Evolutionary conservation across 2,113 vertebrate genomes (phyloP).

Genomic region (Hippocampus barbouri): DNA sequence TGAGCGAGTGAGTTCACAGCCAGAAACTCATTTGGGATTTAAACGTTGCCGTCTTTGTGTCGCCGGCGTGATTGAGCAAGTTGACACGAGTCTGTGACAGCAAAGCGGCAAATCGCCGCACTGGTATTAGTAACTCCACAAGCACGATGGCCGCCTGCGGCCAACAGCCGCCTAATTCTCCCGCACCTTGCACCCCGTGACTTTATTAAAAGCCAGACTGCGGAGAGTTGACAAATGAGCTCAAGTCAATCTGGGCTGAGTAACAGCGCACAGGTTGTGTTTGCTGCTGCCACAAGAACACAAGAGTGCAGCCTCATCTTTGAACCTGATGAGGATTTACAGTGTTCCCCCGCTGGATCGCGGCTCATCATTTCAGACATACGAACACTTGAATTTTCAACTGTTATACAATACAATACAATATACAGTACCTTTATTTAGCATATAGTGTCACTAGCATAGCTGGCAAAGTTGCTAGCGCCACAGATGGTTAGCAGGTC

Average conservation of each 20-base stretch:
- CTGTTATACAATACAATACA: too few species aligned
- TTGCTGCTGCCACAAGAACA: neutral
- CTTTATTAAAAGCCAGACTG: constrained; percentile 70
- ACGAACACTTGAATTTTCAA: too few species aligned
- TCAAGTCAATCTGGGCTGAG: constrained; percentile 54
- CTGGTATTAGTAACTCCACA: constrained; percentile 56
- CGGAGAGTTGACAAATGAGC: constrained; percentile 65
- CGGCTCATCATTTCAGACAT: too few species aligned
- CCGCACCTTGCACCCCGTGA: constrained; percentile 37
- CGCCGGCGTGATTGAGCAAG: constrained; percentile 64
- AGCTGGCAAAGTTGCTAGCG: too few species aligned
- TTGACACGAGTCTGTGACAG: constrained; percentile 61
- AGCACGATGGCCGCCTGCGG: constrained; percentile 10
- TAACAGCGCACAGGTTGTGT: constrained; percentile 30
- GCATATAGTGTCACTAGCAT: too few species aligned
- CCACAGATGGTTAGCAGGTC: too few species aligned
- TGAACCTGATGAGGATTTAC: neutral
- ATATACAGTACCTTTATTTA: too few species aligned
- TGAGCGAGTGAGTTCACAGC: constrained; percentile 41
- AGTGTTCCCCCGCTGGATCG: neutral
- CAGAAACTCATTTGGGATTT: constrained; percentile 70
- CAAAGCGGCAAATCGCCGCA: constrained; percentile 41
- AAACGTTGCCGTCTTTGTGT: constrained; percentile 53
- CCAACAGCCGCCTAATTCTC: constrained; percentile 45
- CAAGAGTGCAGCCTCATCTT: neutral